Percentiles rank a stretch among this genome's conserved stretches.
These are phyloP conservation scores for Cathartes aura DNA, from an alignment of 2,113 vertebrate genomes.

Conservation along the genomic window DNA sequence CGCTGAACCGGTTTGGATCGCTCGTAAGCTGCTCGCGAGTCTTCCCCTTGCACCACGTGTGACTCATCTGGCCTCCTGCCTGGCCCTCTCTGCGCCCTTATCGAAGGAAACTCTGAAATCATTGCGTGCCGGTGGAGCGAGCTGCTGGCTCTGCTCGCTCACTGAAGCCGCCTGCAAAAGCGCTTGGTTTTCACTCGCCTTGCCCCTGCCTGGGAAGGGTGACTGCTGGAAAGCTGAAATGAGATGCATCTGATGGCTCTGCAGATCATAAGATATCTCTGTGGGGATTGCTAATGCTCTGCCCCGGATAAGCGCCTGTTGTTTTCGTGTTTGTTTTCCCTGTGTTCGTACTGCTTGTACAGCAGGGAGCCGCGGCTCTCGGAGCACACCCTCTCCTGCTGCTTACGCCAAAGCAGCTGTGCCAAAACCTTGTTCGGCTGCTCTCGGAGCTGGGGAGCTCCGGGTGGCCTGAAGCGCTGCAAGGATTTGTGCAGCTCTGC, in stretches of 20 bases:
- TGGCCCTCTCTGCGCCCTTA: neutral
- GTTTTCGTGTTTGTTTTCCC: conserved; percentile 52
- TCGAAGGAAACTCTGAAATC: conserved; percentile 43
- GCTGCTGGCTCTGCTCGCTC: neutral
- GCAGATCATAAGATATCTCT: conserved; percentile 5
- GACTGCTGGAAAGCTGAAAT: neutral
- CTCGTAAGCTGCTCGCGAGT: neutral
- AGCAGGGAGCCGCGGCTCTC: neutral
- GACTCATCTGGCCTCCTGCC: conserved; percentile 37
- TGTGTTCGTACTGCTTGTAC: neutral
- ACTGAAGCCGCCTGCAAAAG: neutral
- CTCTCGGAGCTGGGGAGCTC: neutral
- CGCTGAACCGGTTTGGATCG: rapidly evolving
- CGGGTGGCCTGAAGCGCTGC: neutral
- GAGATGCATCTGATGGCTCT: neutral
- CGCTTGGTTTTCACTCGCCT: neutral
- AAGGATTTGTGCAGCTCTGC: neutral
- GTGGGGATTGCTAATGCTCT: conserved; percentile 22
- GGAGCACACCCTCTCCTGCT: conserved; percentile 14
- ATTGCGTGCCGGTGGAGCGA: neutral
- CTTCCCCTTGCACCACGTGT: neutral
- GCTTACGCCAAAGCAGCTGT: neutral
- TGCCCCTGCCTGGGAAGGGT: neutral
- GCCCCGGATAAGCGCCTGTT: conserved; percentile 21
- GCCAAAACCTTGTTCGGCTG: neutral